Evolutionary conservation across 2,888 invertebrate species (phyloP).

Genomic region (Orthonychiurus folsomi): DNA sequence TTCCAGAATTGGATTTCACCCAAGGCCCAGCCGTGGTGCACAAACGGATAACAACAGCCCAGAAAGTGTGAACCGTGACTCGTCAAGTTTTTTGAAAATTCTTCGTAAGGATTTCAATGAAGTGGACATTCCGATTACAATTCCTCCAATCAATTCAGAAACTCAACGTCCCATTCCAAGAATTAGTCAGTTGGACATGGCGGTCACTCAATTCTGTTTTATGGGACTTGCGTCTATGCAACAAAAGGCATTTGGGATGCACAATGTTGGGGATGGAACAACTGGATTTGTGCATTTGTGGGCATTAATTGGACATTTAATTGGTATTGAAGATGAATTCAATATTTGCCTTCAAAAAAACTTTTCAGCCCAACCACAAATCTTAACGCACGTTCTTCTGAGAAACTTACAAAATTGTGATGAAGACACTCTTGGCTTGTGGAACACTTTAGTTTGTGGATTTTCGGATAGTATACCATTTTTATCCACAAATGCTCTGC

Average conservation of each 20-base stretch:
- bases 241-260: slow-evolving; percentile 42
- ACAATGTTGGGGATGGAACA: slow-evolving; percentile 11
- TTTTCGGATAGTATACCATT: slow-evolving; percentile 29
- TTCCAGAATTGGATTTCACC: slow-evolving; percentile 17
- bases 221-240: slow-evolving; percentile 63
- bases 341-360: slow-evolving; percentile 31
- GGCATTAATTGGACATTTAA: slow-evolving; percentile 33
- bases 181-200: slow-evolving; percentile 74
- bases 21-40: background rate
- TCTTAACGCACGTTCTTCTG: slow-evolving; percentile 27
- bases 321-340: slow-evolving; percentile 33
- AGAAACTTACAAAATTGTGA: slow-evolving; percentile 20
- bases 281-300: slow-evolving; percentile 35
- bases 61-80: background rate
- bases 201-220: slow-evolving; percentile 78
- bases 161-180: background rate
- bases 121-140: background rate
- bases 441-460: slow-evolving; percentile 25
- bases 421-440: slow-evolving; percentile 20
- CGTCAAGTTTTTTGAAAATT: slow-evolving; percentile 12
- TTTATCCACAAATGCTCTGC: slow-evolving; percentile 21
- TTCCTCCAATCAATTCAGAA: background rate
- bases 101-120: slow-evolving; percentile 15
- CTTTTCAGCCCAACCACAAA: slow-evolving; percentile 4
- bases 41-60: background rate